phyloP scores from a whole-genome alignment of 2,888 invertebrate genomes.

The Drosophila ustulata region DNA sequence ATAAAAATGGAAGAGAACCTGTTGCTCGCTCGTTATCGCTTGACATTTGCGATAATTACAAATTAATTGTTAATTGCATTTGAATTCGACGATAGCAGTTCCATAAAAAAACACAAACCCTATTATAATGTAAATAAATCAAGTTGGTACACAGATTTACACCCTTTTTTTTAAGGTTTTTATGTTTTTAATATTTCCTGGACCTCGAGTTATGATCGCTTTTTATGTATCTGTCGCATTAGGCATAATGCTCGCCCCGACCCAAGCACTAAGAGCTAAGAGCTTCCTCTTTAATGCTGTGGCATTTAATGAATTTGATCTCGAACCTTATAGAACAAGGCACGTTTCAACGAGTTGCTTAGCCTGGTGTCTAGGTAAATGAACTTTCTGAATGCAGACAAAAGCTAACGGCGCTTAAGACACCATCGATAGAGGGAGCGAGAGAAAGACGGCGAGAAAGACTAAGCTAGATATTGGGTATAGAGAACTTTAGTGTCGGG shows the following conservation, averaged over 20 bases:
- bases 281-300: conserved; percentile 47
- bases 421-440: conserved; percentile 19
- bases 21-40: conserved; percentile 4
- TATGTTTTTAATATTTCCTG: conserved; percentile 10
- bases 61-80: conserved; percentile 24
- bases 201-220: conserved; percentile 7
- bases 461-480: conserved; percentile 6
- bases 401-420: conserved; percentile 69
- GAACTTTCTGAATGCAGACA: conserved; percentile 66
- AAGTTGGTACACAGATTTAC: background rate
- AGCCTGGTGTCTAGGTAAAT: conserved; percentile 62
- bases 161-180: background rate
- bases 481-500: conserved; percentile 16
- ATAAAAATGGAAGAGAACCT: conserved; percentile 7
- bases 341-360: conserved; percentile 56
- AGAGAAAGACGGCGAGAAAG: conserved; percentile 13
- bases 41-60: conserved; percentile 41
- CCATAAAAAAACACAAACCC: background rate
- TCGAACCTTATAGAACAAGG: conserved; percentile 48
- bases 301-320: conserved; percentile 71
- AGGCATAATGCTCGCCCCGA: conserved; percentile 11
- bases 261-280: conserved; percentile 13
- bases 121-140: background rate
- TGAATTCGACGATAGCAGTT: conserved; percentile 3
- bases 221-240: conserved; percentile 7